phyloP scores from a whole-genome alignment of 2,797 vertebrate species.

The Coracias cyanogaster region DNA sequence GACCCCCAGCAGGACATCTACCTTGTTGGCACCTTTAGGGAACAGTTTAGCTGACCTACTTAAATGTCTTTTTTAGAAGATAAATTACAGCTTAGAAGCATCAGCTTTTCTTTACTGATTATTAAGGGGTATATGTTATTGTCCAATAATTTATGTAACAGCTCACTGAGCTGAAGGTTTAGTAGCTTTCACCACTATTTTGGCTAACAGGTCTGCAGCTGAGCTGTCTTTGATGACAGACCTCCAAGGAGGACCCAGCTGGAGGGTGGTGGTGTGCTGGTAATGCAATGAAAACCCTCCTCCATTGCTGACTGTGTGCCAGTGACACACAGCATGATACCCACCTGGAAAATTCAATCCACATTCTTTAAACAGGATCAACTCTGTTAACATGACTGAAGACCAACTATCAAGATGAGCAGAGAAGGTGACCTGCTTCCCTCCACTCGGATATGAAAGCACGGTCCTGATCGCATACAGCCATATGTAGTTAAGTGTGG shows the following conservation, averaged over 20 bases:
- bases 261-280: background rate
- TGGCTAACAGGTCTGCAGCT: background rate
- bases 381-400: background rate
- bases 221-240: background rate
- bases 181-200: background rate
- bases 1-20: too few species aligned
- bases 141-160: background rate
- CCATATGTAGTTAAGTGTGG: accelerated
- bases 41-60: background rate
- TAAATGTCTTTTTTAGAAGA: background rate
- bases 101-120: background rate
- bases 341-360: background rate
- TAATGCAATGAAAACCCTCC: background rate
- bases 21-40: background rate
- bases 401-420: background rate
- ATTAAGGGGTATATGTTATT: background rate
- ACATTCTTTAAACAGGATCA: background rate
- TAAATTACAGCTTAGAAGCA: background rate
- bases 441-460: background rate
- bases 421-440: background rate
- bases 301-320: background rate
- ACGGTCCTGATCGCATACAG: background rate
- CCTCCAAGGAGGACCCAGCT: background rate
- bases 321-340: background rate
- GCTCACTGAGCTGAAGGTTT: background rate